Evolutionary conservation across 2,113 vertebrate genomes (phyloP), one percentile per base, ranked within the genome.

Genomic region (Nothocercus nigrocapillus): DNA sequence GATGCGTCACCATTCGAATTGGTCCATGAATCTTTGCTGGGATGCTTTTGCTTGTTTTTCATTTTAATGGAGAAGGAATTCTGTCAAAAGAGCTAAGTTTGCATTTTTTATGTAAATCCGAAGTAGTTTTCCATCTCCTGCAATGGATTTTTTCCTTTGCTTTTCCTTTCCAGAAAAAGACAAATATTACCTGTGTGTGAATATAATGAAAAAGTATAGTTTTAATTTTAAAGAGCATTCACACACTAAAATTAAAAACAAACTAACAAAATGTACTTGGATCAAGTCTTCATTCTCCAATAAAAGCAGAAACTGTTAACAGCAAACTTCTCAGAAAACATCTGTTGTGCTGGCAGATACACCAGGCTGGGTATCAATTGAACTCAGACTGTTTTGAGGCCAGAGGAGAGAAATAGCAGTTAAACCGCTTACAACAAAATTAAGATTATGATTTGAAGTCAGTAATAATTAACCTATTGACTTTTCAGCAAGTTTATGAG

Each of bases 341-440:
- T 85, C 78, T 79, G 49, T 49, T 58, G 77, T 53, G 32, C 42
- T 87, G 83, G 84, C 87, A 95, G 62, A 66, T 74, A 28, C 17
- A 77, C 24, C 67, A 74, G 63, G n/a, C 36, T 88, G 70, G 70
- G 66, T 91, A 94, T 75, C 53, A 90, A 28, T 66, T 82, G 32
- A 93, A 90, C 47, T 82, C 36, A 68, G 42, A 61, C 74, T 84
- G 8, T n/a, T 54, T 28, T 77, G 93, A 76, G 75, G 79, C 53
- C 53, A 76, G 32, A 61, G 76, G 44, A 68, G 85, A 93, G 40
- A 68, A 88, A 51, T 18, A 86, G 53, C 69, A 70, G 44, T 90
- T 87, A 84, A 90, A 81, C 53, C 72, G 62, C 90, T 95, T 82
- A 92, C 66, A 93, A 79, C 12, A 85, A 94, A 94, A 91, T 94